Percentiles rank a stretch among this genome's conserved stretches.
These are phyloP conservation scores for Cephus nigrinus DNA, from an alignment of 2,888 invertebrate species.

Conservation along the genomic window DNA sequence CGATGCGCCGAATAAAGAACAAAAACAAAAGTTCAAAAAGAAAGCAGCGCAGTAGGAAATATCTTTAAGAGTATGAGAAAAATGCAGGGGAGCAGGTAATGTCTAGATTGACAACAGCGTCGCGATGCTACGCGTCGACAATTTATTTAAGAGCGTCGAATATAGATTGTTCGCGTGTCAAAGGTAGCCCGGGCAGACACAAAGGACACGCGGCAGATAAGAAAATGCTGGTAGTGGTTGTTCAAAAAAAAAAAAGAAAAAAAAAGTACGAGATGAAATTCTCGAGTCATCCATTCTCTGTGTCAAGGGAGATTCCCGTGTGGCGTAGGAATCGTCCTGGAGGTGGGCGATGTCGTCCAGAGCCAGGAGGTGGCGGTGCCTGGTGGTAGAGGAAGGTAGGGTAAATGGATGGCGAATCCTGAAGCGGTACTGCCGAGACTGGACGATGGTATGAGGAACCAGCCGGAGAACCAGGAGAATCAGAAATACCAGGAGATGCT, in stretches of 20 bases:
- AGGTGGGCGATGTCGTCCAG: constrained; percentile 17
- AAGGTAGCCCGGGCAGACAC: constrained; percentile 10
- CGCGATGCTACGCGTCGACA: constrained; percentile 14
- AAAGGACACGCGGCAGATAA: constrained; percentile 32
- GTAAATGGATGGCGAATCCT: constrained; percentile 5
- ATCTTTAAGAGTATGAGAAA: background rate
- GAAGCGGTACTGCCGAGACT: background rate
- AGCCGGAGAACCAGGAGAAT: constrained; percentile 12
- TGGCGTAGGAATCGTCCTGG: constrained; percentile 36
- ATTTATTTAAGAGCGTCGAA: constrained; percentile 35
- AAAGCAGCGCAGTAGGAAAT: background rate
- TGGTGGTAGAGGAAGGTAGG: background rate
- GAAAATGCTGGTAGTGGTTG: constrained; percentile 25
- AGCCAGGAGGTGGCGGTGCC: constrained; percentile 19
- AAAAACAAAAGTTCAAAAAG: background rate
- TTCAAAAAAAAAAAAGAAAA: constrained; percentile 9
- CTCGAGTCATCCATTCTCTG: constrained; percentile 55
- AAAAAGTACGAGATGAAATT: constrained; percentile 48
- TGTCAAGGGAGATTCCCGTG: constrained; percentile 52
- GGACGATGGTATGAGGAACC: background rate
- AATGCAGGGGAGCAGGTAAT: background rate
- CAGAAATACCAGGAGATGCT: constrained; percentile 23
- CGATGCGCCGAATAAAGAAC: background rate
- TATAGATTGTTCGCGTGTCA: constrained; percentile 26
- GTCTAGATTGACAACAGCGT: background rate